Evolutionary conservation across 2,888 invertebrate species (phyloP).

Genomic region (Sarcophaga rosellei): DNA sequence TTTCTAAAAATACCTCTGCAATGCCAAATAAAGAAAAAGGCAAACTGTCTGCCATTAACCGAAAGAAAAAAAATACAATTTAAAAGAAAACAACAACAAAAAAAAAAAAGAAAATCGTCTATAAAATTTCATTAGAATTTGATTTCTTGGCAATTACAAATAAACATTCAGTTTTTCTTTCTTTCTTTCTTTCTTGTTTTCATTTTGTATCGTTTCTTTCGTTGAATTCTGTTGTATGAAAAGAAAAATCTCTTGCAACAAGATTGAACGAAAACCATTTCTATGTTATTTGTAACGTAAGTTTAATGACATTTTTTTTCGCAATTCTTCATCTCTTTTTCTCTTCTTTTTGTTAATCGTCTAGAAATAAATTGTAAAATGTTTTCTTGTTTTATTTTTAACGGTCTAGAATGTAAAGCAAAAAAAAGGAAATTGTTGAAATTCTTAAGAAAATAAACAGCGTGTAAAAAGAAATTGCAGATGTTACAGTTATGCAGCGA

Average conservation of each 20-base stretch:
- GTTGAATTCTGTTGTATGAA: constrained; percentile 13
- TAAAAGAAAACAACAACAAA: background rate
- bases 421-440: constrained; percentile 53
- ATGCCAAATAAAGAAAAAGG: constrained; percentile 36
- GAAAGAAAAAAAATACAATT: constrained; percentile 5
- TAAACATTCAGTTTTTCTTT: background rate
- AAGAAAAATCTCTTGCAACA: constrained; percentile 36
- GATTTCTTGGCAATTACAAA: constrained; percentile 57
- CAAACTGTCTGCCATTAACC: constrained; percentile 62
- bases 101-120: constrained; percentile 1
- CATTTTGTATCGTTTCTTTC: constrained; percentile 14
- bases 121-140: constrained; percentile 33
- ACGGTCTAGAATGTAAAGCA: constrained; percentile 47
- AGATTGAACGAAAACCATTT: constrained; percentile 25
- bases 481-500: background rate
- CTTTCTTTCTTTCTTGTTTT: background rate
- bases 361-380: constrained; percentile 48
- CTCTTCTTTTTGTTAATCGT: background rate
- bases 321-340: background rate
- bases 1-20: background rate
- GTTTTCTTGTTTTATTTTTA: background rate
- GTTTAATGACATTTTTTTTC: constrained; percentile 60
- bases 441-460: constrained; percentile 54
- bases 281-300: constrained; percentile 26
- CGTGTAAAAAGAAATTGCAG: constrained; percentile 34